Evolutionary conservation across 2,113 vertebrate genomes (phyloP), one percentile per base, ranked within the genome.

Genomic region (Barbus barbus): DNA sequence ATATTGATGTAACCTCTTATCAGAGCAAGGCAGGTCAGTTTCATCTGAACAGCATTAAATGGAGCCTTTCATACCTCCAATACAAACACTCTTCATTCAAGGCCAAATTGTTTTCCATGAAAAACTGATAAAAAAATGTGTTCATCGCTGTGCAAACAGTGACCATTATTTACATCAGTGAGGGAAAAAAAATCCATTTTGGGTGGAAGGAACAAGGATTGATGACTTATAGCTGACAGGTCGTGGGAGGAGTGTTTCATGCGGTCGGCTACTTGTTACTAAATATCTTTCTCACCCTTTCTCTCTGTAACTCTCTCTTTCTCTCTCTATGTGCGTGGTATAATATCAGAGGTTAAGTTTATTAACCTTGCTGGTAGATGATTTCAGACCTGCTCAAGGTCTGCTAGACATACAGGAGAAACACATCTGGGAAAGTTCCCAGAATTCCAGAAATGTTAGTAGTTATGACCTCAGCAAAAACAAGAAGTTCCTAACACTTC

Each of bases 101-200:
- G 94, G 94, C 90, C 94, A 91, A 91, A 89, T 92, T 93, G 93
- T 94, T 95, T 95, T 95, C 93, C 93, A 93, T 93, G 94, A 91
- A 95, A 92, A 93, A 91, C 91, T 91, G 91, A 92, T 90, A 41
- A 94, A 90, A 58, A 90, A 85, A 92, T 91, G 88, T 87, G 91
- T 93, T 93, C 93, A 93, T 94, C 90, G 61, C 92, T 94, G 85
- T 92, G 92, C 90, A 94, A 94, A 95, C 92, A 85, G 91, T 75
- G 88, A 85, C 91, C 93, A 93, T 92, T 95, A 93, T 94, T 94
- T 95, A 87, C 92, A 93, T 94, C 92, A 85, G 89, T n/a, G 28
- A 63, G 46, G 80, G 26, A 51, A 33, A 13, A 22, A 48, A 72
- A 73, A 73, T 92, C 91, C 90, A 86, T 89, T 87, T 90, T 90